Evolutionary conservation across 2,888 invertebrate species (phyloP).

Genomic region (Thumatha senex): DNA sequence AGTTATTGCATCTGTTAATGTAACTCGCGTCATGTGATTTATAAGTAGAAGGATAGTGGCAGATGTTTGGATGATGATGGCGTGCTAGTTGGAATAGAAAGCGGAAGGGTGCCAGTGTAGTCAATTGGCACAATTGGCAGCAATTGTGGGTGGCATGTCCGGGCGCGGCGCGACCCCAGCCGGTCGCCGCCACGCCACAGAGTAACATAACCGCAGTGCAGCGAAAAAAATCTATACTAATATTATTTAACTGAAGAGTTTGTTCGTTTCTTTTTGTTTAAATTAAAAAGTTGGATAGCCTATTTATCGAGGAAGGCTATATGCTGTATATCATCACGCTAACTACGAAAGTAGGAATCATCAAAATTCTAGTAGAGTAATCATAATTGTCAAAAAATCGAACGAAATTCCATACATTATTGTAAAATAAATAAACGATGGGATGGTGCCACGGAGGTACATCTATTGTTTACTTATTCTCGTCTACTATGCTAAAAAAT

Average conservation of each 20-base stretch:
- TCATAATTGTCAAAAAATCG: too few species aligned
- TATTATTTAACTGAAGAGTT: neutral
- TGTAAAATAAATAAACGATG: too few species aligned
- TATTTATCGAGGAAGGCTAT: too few species aligned
- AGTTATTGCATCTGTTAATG: conserved; percentile 1
- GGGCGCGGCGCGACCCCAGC: conserved; percentile 59
- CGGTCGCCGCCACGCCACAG: conserved; percentile 30
- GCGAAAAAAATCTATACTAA: neutral
- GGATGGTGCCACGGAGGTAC: too few species aligned
- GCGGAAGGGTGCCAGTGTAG: conserved; percentile 78
- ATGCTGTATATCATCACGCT: too few species aligned
- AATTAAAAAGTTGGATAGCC: too few species aligned
- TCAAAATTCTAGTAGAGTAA: too few species aligned
- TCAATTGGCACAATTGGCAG: conserved; percentile 82
- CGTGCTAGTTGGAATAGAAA: conserved; percentile 59
- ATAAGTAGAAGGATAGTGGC: conserved; percentile 43
- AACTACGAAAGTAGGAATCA: too few species aligned
- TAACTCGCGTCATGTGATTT: conserved; percentile 4
- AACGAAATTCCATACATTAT: too few species aligned
- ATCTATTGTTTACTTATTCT: too few species aligned
- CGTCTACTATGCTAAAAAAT: too few species aligned
- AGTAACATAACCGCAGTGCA: conserved; percentile 5
- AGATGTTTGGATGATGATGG: conserved; percentile 63
- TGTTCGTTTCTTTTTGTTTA: too few species aligned
- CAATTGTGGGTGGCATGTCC: conserved; percentile 82